Conservation (phyloP, 2,797 vertebrate species). For the Thaleichthys pacificus region DNA sequence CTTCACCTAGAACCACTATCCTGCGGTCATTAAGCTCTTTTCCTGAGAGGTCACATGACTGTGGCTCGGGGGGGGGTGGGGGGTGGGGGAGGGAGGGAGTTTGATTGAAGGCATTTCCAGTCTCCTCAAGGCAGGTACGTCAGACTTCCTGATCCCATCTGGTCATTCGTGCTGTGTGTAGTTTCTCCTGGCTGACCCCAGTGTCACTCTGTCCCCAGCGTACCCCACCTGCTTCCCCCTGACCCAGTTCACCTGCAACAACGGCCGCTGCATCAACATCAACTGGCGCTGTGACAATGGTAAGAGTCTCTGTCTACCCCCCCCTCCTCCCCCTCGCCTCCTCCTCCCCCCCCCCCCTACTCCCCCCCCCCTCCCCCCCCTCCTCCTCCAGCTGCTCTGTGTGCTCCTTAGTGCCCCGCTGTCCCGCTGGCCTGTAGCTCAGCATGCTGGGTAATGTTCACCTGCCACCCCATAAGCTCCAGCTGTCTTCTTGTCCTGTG, state of each 20-base stretch:
- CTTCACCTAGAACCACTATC: background rate
- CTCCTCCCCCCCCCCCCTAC: background rate
- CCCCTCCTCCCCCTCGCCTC: background rate
- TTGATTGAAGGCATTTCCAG: no score
- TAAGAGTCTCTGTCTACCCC: conserved; percentile 57
- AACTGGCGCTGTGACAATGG: conserved; percentile 98
- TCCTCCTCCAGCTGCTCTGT: background rate
- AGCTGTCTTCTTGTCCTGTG: background rate
- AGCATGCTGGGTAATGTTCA: background rate
- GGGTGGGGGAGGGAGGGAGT: no score
- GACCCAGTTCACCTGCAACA: conserved; percentile 97
- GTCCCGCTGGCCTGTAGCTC: background rate
- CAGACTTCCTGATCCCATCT: background rate
- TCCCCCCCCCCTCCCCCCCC: background rate
- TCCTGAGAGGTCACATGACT: no score
- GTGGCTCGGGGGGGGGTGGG: no score
- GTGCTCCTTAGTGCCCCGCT: background rate
- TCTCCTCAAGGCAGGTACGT: no score
- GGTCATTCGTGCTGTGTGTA: background rate
- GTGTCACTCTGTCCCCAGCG: conserved; percentile 66
- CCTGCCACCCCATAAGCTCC: background rate
- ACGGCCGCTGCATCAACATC: conserved; percentile 95
- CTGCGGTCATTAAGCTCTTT: no score
- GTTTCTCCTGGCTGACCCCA: background rate
- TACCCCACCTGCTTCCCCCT: conserved; percentile 96